Conservation (phyloP, 2,113 vertebrate species). For the Leucopsar rothschildi region DNA sequence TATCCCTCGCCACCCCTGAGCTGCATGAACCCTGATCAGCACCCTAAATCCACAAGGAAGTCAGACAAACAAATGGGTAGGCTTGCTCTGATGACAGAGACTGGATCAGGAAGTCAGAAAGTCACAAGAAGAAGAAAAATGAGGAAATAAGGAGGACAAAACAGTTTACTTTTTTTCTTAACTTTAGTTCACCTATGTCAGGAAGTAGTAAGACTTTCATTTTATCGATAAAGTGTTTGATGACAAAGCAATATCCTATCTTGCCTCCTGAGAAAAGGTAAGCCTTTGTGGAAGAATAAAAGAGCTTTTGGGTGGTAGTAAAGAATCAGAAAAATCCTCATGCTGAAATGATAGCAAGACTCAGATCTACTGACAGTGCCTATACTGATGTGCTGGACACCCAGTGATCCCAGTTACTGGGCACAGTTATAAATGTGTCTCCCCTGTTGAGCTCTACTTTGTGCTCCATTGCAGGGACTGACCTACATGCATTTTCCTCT, state of each 20-base stretch:
- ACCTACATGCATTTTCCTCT: background rate
- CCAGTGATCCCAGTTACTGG: background rate
- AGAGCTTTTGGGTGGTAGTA: background rate
- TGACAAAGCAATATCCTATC: background rate
- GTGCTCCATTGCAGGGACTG: background rate
- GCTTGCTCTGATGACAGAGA: background rate
- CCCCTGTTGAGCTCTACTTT: background rate
- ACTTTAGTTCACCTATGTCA: background rate
- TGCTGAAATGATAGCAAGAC: background rate
- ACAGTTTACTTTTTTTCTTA: background rate
- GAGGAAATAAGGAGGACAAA: background rate
- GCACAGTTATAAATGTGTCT: background rate
- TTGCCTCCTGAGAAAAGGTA: background rate
- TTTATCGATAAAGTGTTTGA: background rate
- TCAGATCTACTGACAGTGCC: background rate
- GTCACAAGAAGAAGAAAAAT: background rate
- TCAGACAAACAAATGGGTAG: background rate
- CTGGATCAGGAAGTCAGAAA: background rate
- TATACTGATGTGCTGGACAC: rapidly evolving
- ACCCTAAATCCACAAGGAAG: background rate
- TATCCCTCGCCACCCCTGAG: background rate
- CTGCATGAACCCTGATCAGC: background rate
- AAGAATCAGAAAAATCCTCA: background rate
- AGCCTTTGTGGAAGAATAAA: background rate
- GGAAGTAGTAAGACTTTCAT: background rate